These are phyloP conservation scores for Nephrotoma flavescens DNA, from an alignment of 2,888 invertebrate genomes.

Conservation along the genomic window DNA sequence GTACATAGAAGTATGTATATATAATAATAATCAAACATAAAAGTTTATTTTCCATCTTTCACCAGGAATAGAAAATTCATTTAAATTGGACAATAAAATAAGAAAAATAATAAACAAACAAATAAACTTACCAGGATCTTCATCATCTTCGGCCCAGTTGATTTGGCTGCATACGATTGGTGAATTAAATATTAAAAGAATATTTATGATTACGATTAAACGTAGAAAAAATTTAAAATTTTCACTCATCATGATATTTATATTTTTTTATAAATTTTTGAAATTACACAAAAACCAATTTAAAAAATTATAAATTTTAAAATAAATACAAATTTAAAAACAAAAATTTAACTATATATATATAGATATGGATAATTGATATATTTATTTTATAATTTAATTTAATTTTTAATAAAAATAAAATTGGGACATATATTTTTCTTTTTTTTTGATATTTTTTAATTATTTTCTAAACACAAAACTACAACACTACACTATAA, in stretches of 20 bases:
- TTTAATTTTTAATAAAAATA: not conserved
- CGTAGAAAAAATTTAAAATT: conserved; percentile 15
- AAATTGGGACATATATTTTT: not conserved
- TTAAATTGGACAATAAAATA: not conserved
- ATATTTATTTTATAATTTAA: not conserved
- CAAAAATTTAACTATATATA: not conserved
- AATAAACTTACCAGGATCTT: conserved; percentile 31
- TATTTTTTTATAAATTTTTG: not conserved
- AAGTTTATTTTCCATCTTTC: not conserved
- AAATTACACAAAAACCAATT: not conserved
- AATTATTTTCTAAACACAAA: not conserved
- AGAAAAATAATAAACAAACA: not conserved
- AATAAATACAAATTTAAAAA: not conserved
- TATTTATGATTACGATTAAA: conserved; percentile 20
- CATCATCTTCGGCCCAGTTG: conserved; percentile 33
- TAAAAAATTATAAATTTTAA: not conserved
- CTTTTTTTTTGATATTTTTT: not conserved
- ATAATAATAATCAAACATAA: not conserved
- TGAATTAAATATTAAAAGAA: conserved; percentile 23
- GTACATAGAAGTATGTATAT: not conserved
- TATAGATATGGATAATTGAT: not conserved
- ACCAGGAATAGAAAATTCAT: not conserved
- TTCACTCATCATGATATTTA: conserved; percentile 14
- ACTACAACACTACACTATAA: not conserved
- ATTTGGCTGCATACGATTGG: conserved; percentile 31